Evolutionary conservation across 2,797 vertebrate genomes (phyloP).

Genomic region (Aeoliscus strigatus): DNA sequence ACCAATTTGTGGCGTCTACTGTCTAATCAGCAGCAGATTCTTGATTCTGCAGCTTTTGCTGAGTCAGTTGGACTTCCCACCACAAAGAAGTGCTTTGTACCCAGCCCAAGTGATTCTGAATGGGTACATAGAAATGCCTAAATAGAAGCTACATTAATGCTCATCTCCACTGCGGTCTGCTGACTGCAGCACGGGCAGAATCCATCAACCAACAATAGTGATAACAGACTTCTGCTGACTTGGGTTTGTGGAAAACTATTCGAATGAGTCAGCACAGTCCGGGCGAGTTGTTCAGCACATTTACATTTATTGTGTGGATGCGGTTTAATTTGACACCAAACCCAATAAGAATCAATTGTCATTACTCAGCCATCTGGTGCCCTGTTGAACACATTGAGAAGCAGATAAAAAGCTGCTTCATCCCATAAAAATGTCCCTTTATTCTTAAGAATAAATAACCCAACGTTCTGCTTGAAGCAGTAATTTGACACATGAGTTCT

Average conservation of each 20-base stretch:
- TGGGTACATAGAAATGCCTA: conserved; percentile 22
- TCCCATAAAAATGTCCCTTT: background rate
- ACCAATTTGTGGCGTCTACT: conserved; percentile 37
- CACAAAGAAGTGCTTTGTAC: conserved; percentile 45
- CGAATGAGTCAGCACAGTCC: conserved; percentile 26
- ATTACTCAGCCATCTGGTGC: conserved; percentile 2
- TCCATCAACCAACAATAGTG: conserved; percentile 40
- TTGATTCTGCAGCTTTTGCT: conserved; percentile 38
- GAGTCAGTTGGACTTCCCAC: conserved; percentile 48
- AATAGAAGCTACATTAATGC: conserved; percentile 30
- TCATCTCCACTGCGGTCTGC: conserved; percentile 52
- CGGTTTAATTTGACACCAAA: conserved; percentile 12
- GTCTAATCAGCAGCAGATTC: conserved; percentile 57
- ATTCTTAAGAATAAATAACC: conserved; percentile 1
- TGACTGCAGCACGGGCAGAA: conserved; percentile 47
- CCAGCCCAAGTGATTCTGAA: conserved; percentile 31
- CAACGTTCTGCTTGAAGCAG: background rate
- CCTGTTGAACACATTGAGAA: conserved; percentile 1
- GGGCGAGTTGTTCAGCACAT: conserved; percentile 18
- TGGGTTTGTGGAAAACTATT: conserved; percentile 21
- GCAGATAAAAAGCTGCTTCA: background rate
- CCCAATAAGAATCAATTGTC: too few species aligned
- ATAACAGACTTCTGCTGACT: conserved; percentile 52
- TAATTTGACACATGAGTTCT: background rate
- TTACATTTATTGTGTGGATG: conserved; percentile 5